Evolutionary conservation across 2,797 vertebrate species (phyloP), one percentile per base, ranked within the genome.

Genomic region (Notamacropus eugenii): DNA sequence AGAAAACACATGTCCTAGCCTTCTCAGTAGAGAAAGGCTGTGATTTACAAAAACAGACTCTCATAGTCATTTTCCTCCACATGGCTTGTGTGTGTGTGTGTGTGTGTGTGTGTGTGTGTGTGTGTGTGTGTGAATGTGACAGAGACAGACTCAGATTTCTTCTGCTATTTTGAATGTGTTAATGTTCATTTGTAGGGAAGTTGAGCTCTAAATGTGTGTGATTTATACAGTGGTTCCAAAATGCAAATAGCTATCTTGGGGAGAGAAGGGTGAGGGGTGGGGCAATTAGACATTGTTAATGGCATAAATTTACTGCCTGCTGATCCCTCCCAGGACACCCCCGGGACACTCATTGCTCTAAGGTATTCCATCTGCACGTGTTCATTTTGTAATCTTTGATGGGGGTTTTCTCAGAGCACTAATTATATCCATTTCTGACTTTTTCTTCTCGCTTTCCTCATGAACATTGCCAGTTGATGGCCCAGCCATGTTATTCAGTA

Each of bases 181-280:
- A 0, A 29, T 34, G 55, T 91, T 92, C 40, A 59, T 87, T 92
- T 59, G 59, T 82, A 52, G 67, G 56, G 82, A 55, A n/a, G 5
- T n/a, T 52, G 40, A 12, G 40, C 24, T 56, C 34, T 27, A 34
- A 29, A 16, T 0, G 5, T 0, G 59, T 28, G n/a, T 2, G 8
- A 54, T 82, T 93, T 22, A n/a, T 82, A 46, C 67, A 82, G n/a
- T 46, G n/a, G n/a, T 82, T 82, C 67, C 67, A 82, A 82, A 82
- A 82, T 82, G 67, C 67, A 82, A 82, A 82, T 82, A n/a, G 46
- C 67, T 82, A n/a, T 46, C n/a, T 74, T 82, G 67, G 67, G 74
- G 40, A 87, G 74, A 87, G 74, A 87, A 28, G 74, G 74, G 74
- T 87, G 74, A 87, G 74, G 74, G 74, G 67, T 87, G 74, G 74